phyloP scores from a whole-genome alignment of 2,888 invertebrate genomes.

The Diarsia rubi region DNA sequence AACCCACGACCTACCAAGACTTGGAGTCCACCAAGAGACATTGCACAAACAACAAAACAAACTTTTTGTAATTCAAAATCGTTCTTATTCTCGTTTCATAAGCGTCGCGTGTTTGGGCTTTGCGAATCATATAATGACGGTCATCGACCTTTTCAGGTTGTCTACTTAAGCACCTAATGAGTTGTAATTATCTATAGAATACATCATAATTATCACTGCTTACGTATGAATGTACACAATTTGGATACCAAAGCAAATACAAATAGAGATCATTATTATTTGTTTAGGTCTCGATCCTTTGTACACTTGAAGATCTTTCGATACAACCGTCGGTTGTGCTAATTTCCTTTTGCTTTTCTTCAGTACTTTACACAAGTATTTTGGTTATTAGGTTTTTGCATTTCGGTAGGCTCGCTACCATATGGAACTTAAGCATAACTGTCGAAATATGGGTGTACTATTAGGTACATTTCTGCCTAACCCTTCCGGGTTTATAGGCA shows the following conservation, averaged over 20 bases:
- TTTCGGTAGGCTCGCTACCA: no score
- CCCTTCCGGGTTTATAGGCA: background rate
- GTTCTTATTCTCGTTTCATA: no score
- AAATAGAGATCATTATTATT: background rate
- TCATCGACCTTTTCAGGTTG: background rate
- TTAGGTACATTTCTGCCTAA: background rate
- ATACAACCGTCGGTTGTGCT: no score
- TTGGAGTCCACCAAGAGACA: no score
- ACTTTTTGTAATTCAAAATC: no score
- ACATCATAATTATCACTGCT: background rate
- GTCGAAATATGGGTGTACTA: background rate
- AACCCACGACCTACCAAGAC: no score
- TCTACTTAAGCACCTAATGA: background rate
- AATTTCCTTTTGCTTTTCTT: background rate
- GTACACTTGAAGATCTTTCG: background rate
- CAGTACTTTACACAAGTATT: background rate
- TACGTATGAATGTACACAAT: background rate
- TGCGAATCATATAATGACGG: background rate
- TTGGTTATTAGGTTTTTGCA: no score
- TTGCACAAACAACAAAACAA: no score
- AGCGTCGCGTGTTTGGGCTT: no score
- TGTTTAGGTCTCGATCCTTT: background rate
- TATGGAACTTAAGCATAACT: background rate
- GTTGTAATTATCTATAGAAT: background rate
- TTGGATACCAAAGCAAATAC: background rate